Conservation (phyloP, 2,113 vertebrate species). For the Nothobranchius kuhntae region DNA sequence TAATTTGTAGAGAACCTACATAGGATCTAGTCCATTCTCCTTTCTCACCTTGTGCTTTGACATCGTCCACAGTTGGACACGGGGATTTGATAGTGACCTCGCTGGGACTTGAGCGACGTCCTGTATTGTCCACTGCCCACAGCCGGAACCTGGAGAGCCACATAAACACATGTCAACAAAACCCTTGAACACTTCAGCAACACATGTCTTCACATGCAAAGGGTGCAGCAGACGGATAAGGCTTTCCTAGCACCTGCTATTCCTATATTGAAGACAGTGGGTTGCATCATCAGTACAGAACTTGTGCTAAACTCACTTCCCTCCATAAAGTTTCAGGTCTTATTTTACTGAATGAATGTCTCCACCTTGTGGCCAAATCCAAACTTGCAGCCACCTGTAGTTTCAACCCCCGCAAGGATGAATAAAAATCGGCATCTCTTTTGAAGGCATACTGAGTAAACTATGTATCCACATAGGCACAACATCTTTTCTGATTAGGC, state of each 20-base stretch:
- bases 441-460: not conserved
- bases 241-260: not conserved
- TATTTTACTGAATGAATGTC: slow-evolving; percentile 53
- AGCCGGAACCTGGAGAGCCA: slow-evolving; percentile 87
- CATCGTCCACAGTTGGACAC: slow-evolving; percentile 94
- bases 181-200: not conserved
- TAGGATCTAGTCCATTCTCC: not conserved
- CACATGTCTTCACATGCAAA: too few relatives aligned
- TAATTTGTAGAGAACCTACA: not conserved
- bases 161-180: slow-evolving; percentile 4
- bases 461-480: too few relatives aligned
- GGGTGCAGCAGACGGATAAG: slow-evolving; percentile 8
- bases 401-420: not conserved
- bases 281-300: slow-evolving; percentile 16
- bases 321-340: not conserved
- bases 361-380: slow-evolving; percentile 63
- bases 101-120: slow-evolving; percentile 90
- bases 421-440: not conserved
- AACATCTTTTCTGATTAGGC: too few relatives aligned
- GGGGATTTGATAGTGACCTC: slow-evolving; percentile 95
- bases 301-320: not conserved
- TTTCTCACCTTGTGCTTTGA: slow-evolving; percentile 94
- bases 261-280: slow-evolving; percentile 7
- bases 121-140: slow-evolving; percentile 97
- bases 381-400: slow-evolving; percentile 41